Percentiles rank a stretch among this genome's conserved stretches.
phyloP scores from a whole-genome alignment of 2,888 invertebrate genomes.

The Trichacis sp. region DNA sequence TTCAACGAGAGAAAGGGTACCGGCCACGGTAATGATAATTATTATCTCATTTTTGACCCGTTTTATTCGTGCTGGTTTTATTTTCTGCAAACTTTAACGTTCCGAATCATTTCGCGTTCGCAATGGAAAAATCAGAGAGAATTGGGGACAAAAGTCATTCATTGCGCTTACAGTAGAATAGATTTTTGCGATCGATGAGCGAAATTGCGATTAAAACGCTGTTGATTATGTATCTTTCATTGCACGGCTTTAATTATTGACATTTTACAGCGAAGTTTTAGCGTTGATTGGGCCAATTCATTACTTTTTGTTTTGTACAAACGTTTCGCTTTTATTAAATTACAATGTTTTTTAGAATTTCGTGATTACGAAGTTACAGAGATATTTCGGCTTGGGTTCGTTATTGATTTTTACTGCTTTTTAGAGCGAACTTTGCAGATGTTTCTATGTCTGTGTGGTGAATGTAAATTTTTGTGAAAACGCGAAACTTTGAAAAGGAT shows the following conservation, averaged over 20 bases:
- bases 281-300: too few relatives aligned
- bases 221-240: not conserved
- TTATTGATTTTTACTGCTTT: too few relatives aligned
- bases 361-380: too few relatives aligned
- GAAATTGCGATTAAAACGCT: not conserved
- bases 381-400: too few relatives aligned
- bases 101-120: too few relatives aligned
- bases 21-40: slow-evolving; percentile 27
- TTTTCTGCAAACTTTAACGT: too few relatives aligned
- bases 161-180: not conserved
- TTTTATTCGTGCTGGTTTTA: not conserved
- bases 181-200: not conserved
- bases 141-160: not conserved
- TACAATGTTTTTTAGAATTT: not conserved
- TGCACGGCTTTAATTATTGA: slow-evolving; percentile 5
- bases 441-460: too few relatives aligned
- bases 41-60: slow-evolving; percentile 3
- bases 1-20: slow-evolving; percentile 18
- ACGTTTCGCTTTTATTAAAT: not conserved
- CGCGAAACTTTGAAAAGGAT: too few relatives aligned
- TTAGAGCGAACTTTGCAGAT: too few relatives aligned
- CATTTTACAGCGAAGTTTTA: not conserved
- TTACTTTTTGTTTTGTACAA: not conserved
- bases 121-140: too few relatives aligned
- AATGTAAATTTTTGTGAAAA: too few relatives aligned